Evolutionary conservation across 2,797 vertebrate genomes (phyloP).

Genomic region (Poecilia wingei): DNA sequence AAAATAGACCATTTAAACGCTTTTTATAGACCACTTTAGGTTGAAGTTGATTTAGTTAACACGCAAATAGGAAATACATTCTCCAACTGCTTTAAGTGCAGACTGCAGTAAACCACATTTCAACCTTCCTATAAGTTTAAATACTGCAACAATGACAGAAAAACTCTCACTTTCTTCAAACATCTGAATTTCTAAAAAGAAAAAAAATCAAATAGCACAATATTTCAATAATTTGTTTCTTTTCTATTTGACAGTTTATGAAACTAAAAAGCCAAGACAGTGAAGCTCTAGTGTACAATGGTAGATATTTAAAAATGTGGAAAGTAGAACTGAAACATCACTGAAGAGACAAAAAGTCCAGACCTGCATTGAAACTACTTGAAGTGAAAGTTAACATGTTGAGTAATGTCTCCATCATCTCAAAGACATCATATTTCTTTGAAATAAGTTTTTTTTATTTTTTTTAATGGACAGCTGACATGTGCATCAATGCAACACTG

Average conservation of each 20-base stretch:
- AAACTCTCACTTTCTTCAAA: not conserved
- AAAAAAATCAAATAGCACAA: not conserved
- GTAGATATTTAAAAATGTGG: not conserved
- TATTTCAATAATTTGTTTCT: not conserved
- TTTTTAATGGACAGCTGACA: conserved; percentile 13
- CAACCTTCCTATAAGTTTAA: not conserved
- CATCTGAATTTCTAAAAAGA: not conserved
- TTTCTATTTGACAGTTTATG: not conserved
- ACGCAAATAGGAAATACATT: not conserved
- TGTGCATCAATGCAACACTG: not conserved
- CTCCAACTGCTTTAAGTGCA: not conserved
- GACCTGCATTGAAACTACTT: conserved; percentile 4
- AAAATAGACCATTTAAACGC: not conserved
- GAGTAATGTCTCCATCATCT: conserved; percentile 12
- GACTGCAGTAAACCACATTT: not conserved
- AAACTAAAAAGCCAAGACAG: not conserved
- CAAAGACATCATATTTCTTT: conserved; percentile 22
- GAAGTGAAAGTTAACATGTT: conserved; percentile 32
- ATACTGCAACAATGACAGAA: not conserved
- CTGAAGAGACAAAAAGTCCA: conserved; percentile 26
- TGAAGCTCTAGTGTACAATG: not conserved
- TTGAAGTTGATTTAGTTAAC: not conserved
- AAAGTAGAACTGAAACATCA: conserved; percentile 42
- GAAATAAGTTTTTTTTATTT: not conserved
- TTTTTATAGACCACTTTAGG: not conserved